A percentile compares a stretch with the other conserved stretches of the same genome.
phyloP scores from a whole-genome alignment of 2,113 vertebrate genomes.

The Sapayoa aenigma region DNA sequence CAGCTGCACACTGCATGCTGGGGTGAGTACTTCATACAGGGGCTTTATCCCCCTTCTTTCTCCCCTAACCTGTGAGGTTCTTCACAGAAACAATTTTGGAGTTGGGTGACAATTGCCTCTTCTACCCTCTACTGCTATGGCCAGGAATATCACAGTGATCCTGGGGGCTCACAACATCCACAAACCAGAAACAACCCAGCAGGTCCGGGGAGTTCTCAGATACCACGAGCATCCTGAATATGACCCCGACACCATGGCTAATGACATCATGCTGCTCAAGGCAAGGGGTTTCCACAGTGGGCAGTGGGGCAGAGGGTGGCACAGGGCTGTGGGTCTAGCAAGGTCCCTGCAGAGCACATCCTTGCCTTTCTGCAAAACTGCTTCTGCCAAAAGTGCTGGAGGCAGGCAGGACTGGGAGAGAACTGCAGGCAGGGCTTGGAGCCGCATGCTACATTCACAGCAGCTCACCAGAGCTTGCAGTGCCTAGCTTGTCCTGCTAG shows the following conservation, averaged over 20 bases:
- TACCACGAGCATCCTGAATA: constrained; percentile 16
- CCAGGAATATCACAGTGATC: constrained; percentile 12
- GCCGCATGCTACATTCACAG: fast-evolving
- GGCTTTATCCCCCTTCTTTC: not conserved
- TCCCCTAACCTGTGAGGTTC: not conserved
- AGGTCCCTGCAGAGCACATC: fast-evolving
- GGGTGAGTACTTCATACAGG: not conserved
- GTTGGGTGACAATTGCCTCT: not conserved
- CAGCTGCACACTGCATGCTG: constrained; percentile 43
- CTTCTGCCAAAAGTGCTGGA: not conserved
- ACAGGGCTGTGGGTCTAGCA: not conserved
- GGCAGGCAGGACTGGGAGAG: not conserved
- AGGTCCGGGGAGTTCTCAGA: not conserved
- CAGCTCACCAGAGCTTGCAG: not conserved
- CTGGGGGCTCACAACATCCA: constrained; percentile 54
- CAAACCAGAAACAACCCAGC: not conserved
- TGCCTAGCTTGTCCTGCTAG: not conserved
- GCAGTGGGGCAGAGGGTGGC: not conserved
- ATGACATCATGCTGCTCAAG: constrained; percentile 62
- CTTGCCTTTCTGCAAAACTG: not conserved
- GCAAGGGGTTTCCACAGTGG: not conserved
- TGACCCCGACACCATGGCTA: fast-evolving
- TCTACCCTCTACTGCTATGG: not conserved
- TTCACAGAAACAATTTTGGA: not conserved
- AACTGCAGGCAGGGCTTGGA: not conserved